phyloP scores from a whole-genome alignment of 2,888 invertebrate genomes.

The Heliconius ethilla region DNA sequence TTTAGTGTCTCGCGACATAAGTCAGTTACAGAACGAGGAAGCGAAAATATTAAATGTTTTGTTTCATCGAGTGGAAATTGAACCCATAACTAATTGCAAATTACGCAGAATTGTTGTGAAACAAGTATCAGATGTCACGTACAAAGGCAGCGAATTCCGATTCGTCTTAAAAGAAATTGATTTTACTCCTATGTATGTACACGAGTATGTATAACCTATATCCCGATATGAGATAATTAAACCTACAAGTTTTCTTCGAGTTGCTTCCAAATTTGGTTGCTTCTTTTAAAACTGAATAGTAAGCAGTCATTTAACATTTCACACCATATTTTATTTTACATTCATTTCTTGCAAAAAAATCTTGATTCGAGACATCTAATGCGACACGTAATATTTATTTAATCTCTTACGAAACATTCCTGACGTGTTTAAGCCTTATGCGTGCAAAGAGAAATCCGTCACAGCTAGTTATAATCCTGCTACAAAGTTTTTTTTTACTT shows the following conservation, averaged over 20 bases:
- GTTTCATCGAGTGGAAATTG: no score
- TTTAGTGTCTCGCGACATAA: no score
- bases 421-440: slow-evolving; percentile 36
- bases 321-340: slow-evolving; percentile 31
- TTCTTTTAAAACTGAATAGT: slow-evolving; percentile 5
- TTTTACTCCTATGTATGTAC: not conserved
- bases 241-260: not conserved
- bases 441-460: slow-evolving; percentile 40
- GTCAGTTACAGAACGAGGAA: no score
- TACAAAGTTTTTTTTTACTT: slow-evolving; percentile 11
- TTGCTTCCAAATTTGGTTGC: not conserved
- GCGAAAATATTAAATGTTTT: no score
- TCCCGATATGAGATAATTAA: not conserved
- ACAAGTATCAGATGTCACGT: not conserved
- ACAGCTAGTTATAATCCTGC: slow-evolving; percentile 26
- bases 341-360: slow-evolving; percentile 28
- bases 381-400: slow-evolving; percentile 37
- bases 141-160: not conserved
- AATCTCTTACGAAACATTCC: slow-evolving; percentile 39
- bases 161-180: not conserved
- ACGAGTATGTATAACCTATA: not conserved
- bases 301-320: slow-evolving; percentile 5
- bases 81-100: not conserved
- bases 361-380: slow-evolving; percentile 28
- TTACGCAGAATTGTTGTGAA: not conserved